These are phyloP conservation scores for Littorina saxatilis DNA, from an alignment of 1,140 invertebrate genomes.

Conservation along the genomic window DNA sequence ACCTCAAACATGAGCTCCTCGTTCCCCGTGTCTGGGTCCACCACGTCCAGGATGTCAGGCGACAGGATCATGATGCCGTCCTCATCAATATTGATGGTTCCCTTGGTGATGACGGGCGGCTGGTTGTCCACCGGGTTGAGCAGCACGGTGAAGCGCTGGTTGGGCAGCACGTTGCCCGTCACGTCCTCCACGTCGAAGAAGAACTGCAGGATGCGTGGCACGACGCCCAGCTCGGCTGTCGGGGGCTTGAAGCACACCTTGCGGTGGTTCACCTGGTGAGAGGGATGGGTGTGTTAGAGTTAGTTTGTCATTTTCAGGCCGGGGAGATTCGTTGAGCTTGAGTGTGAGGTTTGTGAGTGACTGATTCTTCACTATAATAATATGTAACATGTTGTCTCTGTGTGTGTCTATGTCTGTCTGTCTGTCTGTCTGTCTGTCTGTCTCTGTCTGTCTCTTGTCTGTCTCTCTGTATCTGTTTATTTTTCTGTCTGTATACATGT, in stretches of 20 bases:
- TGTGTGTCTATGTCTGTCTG: too few relatives aligned
- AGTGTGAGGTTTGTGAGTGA: too few relatives aligned
- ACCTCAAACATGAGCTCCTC: conserved; percentile 65
- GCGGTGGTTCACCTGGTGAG: conserved; percentile 67
- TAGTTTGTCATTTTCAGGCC: too few relatives aligned
- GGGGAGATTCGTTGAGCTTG: too few relatives aligned
- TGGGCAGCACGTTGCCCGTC: conserved; percentile 69
- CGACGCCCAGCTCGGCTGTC: conserved; percentile 70
- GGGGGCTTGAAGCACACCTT: conserved; percentile 76
- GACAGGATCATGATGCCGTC: conserved; percentile 68
- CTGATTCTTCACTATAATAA: too few relatives aligned
- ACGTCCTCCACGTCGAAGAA: conserved; percentile 72
- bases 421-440: too few relatives aligned
- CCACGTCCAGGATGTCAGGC: conserved; percentile 68
- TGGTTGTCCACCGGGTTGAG: conserved; percentile 74
- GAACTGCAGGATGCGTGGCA: conserved; percentile 73
- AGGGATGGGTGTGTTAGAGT: background rate
- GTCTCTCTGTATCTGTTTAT: too few relatives aligned
- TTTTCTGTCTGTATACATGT: too few relatives aligned
- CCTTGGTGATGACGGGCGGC: conserved; percentile 72
- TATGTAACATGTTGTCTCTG: too few relatives aligned
- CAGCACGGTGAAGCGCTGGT: conserved; percentile 72
- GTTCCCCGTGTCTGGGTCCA: conserved; percentile 70
- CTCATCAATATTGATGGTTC: conserved; percentile 68
- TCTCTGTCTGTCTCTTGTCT: too few relatives aligned